Evolutionary conservation across 1,140 invertebrate species (phyloP), one percentile per base, ranked within the genome.

Genomic region (Drosophila varians): DNA sequence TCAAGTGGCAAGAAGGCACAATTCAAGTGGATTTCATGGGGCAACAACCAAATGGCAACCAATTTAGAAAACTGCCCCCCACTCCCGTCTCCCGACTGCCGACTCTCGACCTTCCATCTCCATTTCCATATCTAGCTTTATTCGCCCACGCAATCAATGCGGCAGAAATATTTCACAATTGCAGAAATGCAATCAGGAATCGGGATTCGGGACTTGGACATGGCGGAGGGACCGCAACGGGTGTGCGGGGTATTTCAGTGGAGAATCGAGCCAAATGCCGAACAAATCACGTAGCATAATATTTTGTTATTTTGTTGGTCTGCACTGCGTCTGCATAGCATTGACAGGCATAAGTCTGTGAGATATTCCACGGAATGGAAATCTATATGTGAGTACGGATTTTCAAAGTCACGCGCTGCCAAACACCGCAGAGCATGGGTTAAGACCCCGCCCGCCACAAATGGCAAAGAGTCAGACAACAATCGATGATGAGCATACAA

Each of bases 231-330:
- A 9, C 12, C 12, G 55, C 23, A 5, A 3, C 12, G 1, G 4
- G 2, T 28, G 12, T n/a, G 43, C 19, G 1, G n/a, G 16, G 47
- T 62, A 64, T 75, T n/a, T 80, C 68, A 79, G 58, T 58, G 52
- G 75, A 58, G 72, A 71, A 62, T 49, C 78, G 75, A 80, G 60
- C 76, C 78, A 82, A 66, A 75, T 74, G 54, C 72, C 49, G 47
- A 28, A 40, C 60, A 75, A 75, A 86, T 87, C 82, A 86, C 82
- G 82, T 87, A 82, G 82, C 69, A 86, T 80, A 80, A 86, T 86
- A 86, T 86, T 87, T 86, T 86, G 80, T 74, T 73, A 74, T 74
- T 74, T 73, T 61, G 26, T 21, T 38, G 36, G 51, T 55, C 46
- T 45, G 60, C 46, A 43, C 26, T 34, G 36, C 25, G 61, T 45